These are phyloP conservation scores for Xiphorhynchus elegans DNA, from an alignment of 2,113 vertebrate genomes.

Conservation along the genomic window DNA sequence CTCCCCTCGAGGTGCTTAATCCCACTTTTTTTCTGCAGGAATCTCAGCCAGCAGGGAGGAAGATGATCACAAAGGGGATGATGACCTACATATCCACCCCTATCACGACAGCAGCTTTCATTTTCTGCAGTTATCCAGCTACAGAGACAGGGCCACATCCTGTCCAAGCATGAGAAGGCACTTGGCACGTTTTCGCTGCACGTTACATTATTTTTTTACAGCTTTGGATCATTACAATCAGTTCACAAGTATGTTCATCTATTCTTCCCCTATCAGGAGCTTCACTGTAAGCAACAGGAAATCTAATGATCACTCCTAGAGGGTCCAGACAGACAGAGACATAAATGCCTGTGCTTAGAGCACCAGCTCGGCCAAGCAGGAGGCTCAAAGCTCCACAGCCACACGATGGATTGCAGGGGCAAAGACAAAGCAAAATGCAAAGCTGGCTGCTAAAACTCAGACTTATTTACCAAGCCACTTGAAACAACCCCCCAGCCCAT, in stretches of 20 bases:
- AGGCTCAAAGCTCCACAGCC: background rate
- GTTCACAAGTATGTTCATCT: background rate
- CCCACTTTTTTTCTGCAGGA: background rate
- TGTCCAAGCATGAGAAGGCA: rapidly evolving
- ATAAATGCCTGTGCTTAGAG: background rate
- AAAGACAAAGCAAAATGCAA: background rate
- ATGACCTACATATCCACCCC: background rate
- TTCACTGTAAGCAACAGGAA: background rate
- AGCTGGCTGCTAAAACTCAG: background rate
- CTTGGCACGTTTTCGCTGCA: background rate
- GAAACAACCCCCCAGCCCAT: background rate
- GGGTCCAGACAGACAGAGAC: background rate
- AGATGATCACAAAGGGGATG: background rate
- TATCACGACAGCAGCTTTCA: rapidly evolving
- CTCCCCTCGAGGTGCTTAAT: background rate
- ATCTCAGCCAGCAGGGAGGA: background rate
- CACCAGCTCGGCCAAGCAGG: background rate
- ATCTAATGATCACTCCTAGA: background rate
- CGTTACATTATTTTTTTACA: background rate
- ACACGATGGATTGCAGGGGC: rapidly evolving
- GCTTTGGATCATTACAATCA: background rate
- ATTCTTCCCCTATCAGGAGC: background rate
- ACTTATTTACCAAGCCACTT: background rate
- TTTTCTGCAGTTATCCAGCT: background rate
- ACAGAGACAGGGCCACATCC: background rate